A percentile compares a stretch with the other conserved stretches of the same genome.
Conservation (phyloP, 2,113 vertebrate species). For the Notothenia coriiceps region DNA sequence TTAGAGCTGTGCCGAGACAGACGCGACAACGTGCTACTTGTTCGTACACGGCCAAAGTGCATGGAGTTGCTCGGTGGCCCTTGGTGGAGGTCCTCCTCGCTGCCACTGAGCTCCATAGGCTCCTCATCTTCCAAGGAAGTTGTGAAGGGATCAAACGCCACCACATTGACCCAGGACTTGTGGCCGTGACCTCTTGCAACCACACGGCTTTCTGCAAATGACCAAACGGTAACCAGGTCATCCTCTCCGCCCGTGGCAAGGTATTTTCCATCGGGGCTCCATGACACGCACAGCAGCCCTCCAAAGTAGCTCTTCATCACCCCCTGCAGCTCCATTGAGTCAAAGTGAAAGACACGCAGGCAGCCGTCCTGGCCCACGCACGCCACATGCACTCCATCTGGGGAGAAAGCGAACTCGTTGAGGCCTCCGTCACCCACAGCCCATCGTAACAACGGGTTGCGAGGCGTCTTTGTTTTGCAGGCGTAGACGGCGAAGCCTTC, state of each 20-base stretch:
- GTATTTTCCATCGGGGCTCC: slow-evolving; percentile 94
- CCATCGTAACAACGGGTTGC: slow-evolving; percentile 93
- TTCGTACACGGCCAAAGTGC: slow-evolving; percentile 84
- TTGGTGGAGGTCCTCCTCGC: slow-evolving; percentile 84
- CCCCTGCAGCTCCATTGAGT: slow-evolving; percentile 92
- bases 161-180: slow-evolving; percentile 95
- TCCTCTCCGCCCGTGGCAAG: slow-evolving; percentile 93
- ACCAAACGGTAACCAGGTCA: slow-evolving; percentile 95
- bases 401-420: slow-evolving; percentile 94
- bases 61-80: slow-evolving; percentile 66
- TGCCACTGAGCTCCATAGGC: slow-evolving; percentile 83
- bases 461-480: slow-evolving; percentile 90
- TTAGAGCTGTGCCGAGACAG: slow-evolving; percentile 87
- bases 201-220: slow-evolving; percentile 89
- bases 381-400: slow-evolving; percentile 91
- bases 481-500: slow-evolving; percentile 92
- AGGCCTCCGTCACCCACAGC: slow-evolving; percentile 90
- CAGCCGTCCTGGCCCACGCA: slow-evolving; percentile 95
- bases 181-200: slow-evolving; percentile 92
- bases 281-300: slow-evolving; percentile 92
- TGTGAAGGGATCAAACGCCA: slow-evolving; percentile 92
- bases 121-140: slow-evolving; percentile 87
- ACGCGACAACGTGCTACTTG: slow-evolving; percentile 87
- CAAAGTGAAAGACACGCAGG: slow-evolving; percentile 92
- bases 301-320: slow-evolving; percentile 97